phyloP scores from a whole-genome alignment of 2,113 vertebrate species.

The Ictalurus punctatus region DNA sequence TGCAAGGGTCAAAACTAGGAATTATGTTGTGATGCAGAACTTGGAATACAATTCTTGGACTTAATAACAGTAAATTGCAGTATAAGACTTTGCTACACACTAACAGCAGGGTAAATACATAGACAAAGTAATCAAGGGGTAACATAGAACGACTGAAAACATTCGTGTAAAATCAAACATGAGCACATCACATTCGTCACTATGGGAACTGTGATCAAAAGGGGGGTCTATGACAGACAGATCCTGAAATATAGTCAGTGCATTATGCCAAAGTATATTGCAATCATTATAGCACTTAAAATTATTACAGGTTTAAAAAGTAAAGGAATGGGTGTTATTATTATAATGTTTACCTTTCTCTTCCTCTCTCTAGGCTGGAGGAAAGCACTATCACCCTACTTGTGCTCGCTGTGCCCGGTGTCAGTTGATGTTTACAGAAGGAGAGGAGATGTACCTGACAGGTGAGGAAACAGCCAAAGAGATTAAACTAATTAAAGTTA shows the following conservation, averaged over 20 bases:
- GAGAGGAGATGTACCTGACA: conserved; percentile 99
- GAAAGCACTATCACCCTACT: conserved; percentile 95
- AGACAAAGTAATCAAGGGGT: background rate
- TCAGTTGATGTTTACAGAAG: conserved; percentile 96
- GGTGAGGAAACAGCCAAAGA: conserved; percentile 71
- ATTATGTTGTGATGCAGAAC: background rate
- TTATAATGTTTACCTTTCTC: background rate
- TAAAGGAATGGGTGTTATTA: background rate
- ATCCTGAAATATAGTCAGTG: background rate
- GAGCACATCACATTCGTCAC: background rate
- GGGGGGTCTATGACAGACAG: background rate
- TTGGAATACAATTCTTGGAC: no score
- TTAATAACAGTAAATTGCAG: no score
- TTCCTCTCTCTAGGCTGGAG: conserved; percentile 80
- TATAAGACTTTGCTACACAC: background rate
- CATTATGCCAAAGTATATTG: background rate
- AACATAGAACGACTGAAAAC: background rate
- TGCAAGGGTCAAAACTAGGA: background rate
- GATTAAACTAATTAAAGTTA: background rate
- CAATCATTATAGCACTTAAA: background rate
- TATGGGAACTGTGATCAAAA: background rate
- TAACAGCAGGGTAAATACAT: background rate
- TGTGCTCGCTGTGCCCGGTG: conserved; percentile 95
- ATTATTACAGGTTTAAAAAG: background rate
- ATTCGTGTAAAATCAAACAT: background rate